Evolutionary conservation across 2,888 invertebrate genomes (phyloP).

Genomic region (Cyaniris semiargus): DNA sequence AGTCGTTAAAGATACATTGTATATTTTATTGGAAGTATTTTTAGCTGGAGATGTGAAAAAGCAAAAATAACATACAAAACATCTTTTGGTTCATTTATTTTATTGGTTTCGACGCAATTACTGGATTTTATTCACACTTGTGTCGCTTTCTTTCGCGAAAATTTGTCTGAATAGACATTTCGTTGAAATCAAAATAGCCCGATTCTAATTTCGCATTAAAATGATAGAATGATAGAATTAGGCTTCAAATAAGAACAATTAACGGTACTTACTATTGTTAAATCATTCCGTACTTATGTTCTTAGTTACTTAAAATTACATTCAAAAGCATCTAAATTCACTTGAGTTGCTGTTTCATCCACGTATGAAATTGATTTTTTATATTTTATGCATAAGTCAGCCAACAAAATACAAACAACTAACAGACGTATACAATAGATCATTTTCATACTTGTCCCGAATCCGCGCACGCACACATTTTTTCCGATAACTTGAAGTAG

Average conservation of each 20-base stretch:
- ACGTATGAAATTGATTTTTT: too few relatives aligned
- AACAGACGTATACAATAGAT: not conserved
- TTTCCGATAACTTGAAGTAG: too few relatives aligned
- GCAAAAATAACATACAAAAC: not conserved
- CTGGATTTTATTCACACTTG: not conserved
- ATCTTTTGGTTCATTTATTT: not conserved
- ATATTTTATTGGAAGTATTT: not conserved
- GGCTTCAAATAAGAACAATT: too few relatives aligned
- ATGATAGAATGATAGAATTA: too few relatives aligned
- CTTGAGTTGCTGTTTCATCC: too few relatives aligned
- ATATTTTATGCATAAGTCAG: too few relatives aligned
- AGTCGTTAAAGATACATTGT: not conserved
- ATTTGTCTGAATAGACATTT: not conserved
- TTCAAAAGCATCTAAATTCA: too few relatives aligned
- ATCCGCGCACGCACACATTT: not conserved
- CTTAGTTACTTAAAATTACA: too few relatives aligned
- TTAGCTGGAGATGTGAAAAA: not conserved
- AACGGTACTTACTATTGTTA: too few relatives aligned
- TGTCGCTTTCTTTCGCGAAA: not conserved
- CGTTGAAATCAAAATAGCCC: not conserved
- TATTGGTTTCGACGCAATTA: not conserved
- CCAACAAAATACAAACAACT: too few relatives aligned
- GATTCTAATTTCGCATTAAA: too few relatives aligned
- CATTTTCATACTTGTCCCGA: not conserved
- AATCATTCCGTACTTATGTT: too few relatives aligned